These are phyloP conservation scores for Sthenelais limicola DNA, from an alignment of 2,888 invertebrate genomes.

Conservation along the genomic window DNA sequence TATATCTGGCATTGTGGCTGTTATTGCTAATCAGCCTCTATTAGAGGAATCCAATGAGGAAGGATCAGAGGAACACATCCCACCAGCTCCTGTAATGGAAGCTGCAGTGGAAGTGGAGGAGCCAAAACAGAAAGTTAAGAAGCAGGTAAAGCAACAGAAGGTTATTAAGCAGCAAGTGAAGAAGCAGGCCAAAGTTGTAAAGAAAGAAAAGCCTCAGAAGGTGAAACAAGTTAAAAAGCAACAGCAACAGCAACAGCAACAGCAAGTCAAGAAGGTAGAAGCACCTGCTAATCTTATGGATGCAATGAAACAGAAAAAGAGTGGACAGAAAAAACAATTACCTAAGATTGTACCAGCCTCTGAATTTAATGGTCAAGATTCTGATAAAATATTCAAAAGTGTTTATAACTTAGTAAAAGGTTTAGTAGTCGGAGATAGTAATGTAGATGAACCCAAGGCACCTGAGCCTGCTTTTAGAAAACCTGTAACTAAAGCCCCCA, in stretches of 20 bases:
- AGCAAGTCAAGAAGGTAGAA: background rate
- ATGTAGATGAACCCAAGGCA: too few relatives aligned
- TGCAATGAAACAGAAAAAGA: too few relatives aligned
- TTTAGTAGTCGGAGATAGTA: too few relatives aligned
- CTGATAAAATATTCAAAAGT: too few relatives aligned
- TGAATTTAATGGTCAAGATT: too few relatives aligned
- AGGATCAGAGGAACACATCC: background rate
- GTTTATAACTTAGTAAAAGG: too few relatives aligned
- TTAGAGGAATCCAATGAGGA: background rate
- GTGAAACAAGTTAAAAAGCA: background rate
- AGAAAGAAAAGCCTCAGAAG: conserved; percentile 1
- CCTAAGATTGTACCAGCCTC: too few relatives aligned
- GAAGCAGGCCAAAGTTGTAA: background rate
- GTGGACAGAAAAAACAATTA: too few relatives aligned
- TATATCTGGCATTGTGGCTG: too few relatives aligned
- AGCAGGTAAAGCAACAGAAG: background rate
- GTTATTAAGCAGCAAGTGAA: background rate
- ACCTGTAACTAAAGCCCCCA: too few relatives aligned
- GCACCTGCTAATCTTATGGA: too few relatives aligned
- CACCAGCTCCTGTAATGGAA: background rate
- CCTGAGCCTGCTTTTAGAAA: too few relatives aligned
- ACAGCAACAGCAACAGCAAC: background rate
- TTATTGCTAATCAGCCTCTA: background rate
- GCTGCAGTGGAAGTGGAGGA: conserved; percentile 2
- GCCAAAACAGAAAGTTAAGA: background rate